Evolutionary conservation across 2,888 invertebrate genomes (phyloP), one percentile per base, ranked within the genome.

Genomic region (Xanthia icteritia): DNA sequence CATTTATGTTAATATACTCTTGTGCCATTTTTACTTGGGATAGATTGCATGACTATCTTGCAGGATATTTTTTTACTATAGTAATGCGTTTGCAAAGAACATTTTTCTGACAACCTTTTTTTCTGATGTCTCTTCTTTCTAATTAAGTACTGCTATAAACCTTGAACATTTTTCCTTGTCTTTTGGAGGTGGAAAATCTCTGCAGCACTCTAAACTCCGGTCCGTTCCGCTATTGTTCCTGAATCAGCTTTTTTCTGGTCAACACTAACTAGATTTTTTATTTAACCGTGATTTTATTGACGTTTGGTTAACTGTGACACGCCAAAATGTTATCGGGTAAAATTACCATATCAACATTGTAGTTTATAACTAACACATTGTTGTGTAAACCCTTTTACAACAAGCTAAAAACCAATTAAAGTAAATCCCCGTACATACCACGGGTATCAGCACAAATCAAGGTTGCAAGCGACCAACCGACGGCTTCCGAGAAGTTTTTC

Each of bases 401-500:
- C 31, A 5, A 17, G 13, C 54, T 11, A 39, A 13, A 31, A 36
- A n/a, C n/a, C 1, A 66, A 5, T 65, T 15, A 9, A 72, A 64
- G 83, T 68, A 68, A 81, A 65, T 74, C 76, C 82, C 70, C 77
- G 42, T 23, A 45, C 73, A 54, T 81, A 73, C 51, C 23, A 31
- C 1, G 15, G 20, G 2, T 54, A 75, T 77, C 71, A 82, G 85
- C 68, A 74, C 5, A 54, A 23, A 75, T 31, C 45, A 75, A 73
- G 66, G 76, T 36, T 64, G 31, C 20, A 39, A 42, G 31, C 3
- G 56, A 45, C 54, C 63, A 70, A 72, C 72, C 8, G 72, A n/a
- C 45, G 0, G 27, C 42, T 86, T 87, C 86, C 66, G n/a, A 79
- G 86, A 86, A 86, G 13, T 36, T 82, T 86, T 86, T 87, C 36